Evolutionary conservation across 2,113 vertebrate species (phyloP).

Genomic region (Dunckerocampus dactyliophorus): DNA sequence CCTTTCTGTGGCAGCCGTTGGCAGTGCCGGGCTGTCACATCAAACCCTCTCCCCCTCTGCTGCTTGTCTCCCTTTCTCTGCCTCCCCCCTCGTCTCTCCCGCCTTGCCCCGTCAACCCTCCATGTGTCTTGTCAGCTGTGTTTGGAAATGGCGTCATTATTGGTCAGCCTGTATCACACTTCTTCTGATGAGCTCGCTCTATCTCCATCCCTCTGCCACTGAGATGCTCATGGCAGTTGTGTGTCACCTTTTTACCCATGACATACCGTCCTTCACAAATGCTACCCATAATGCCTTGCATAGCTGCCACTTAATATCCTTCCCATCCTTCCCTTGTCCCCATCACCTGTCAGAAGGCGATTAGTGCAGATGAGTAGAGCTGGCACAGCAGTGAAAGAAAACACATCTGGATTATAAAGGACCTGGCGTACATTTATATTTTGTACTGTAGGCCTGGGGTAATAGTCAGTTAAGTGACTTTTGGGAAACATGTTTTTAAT

Average conservation of each 20-base stretch:
- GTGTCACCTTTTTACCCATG: slow-evolving; percentile 65
- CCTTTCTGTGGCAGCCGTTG: slow-evolving; percentile 73
- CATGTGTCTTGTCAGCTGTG: slow-evolving; percentile 70
- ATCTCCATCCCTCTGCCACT: slow-evolving; percentile 35
- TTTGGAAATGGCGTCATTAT: slow-evolving; percentile 68
- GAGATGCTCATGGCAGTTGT: slow-evolving; percentile 52
- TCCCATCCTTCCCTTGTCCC: slow-evolving; percentile 46
- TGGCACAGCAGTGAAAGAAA: not conserved
- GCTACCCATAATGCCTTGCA: slow-evolving; percentile 65
- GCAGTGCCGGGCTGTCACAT: slow-evolving; percentile 75
- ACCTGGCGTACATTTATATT: not conserved
- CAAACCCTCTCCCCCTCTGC: slow-evolving; percentile 69
- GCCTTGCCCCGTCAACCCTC: slow-evolving; percentile 52
- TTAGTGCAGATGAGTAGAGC: slow-evolving; percentile 22
- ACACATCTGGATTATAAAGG: not conserved
- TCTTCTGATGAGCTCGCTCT: slow-evolving; percentile 28
- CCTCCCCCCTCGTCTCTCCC: slow-evolving; percentile 37
- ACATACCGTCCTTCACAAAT: slow-evolving; percentile 59
- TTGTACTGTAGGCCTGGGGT: not conserved
- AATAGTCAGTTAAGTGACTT: not conserved
- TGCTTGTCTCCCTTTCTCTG: slow-evolving; percentile 44
- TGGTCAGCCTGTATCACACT: slow-evolving; percentile 65
- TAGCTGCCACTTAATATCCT: slow-evolving; percentile 52
- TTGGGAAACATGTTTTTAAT: not conserved
- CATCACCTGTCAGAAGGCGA: slow-evolving; percentile 40